These are phyloP conservation scores for Enteromius unitaeniatus DNA, from an alignment of 2,797 vertebrate genomes.

Conservation along the genomic window DNA sequence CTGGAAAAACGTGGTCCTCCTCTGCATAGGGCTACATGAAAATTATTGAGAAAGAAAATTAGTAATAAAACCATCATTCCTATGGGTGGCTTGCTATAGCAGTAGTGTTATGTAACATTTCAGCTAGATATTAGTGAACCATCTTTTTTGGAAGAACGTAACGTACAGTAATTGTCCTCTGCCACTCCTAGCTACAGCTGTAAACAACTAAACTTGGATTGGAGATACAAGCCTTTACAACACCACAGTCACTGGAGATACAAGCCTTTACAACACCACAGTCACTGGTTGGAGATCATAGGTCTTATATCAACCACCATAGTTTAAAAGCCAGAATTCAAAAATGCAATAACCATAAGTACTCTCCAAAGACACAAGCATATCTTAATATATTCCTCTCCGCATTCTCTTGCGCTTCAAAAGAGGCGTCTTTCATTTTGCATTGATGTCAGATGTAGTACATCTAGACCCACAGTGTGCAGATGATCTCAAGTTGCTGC, in stretches of 20 bases:
- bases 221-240: conserved; percentile 10
- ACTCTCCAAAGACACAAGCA: conserved; percentile 65
- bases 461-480: not conserved
- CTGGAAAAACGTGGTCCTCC: not conserved
- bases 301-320: conserved; percentile 53
- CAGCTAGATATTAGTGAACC: not conserved
- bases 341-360: conserved; percentile 56
- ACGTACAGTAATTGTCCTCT: not conserved
- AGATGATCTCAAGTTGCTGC: conserved; percentile 55
- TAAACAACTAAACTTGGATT: conserved; percentile 8
- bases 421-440: not conserved
- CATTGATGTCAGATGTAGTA: conserved; percentile 11
- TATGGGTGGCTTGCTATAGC: not conserved
- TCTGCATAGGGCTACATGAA: not conserved
- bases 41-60: not conserved
- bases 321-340: conserved; percentile 62
- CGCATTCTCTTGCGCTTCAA: conserved; percentile 7
- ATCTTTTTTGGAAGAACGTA: not conserved
- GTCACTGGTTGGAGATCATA: conserved; percentile 53
- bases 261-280: not conserved
- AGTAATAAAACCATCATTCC: not conserved
- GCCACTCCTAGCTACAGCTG: conserved; percentile 29
- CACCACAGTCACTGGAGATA: too few species aligned
- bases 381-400: not conserved
- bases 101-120: not conserved